Evolutionary conservation across 2,797 vertebrate genomes (phyloP), one percentile per base, ranked within the genome.

Genomic region (Acipenser transmontanus): DNA sequence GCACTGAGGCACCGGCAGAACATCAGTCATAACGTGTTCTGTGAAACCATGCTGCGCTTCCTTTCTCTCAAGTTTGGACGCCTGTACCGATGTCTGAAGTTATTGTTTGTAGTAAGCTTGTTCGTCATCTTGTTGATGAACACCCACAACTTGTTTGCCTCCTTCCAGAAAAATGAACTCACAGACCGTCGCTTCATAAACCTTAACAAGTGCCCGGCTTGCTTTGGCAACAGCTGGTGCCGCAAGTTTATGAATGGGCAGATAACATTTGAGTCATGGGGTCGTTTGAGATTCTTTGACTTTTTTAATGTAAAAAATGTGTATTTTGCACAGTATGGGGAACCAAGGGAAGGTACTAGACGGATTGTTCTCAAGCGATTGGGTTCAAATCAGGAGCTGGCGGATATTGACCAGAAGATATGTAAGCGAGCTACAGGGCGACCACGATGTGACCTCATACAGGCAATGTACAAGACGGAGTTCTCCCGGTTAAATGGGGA

Each of bases 141-240:
- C 90, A 97, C 95, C 71, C 96, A 98, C 85, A 97, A 91, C 83
- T 89, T 99, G 82, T 93, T 99, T 52, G 94, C 93, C 74, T 98
- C 96, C 76, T 95, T 98, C 87, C 96, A 98, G 90, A 95, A 96
- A 85, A 99, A 99, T 81, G 95, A 97, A 80, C 93, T 99, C 74
- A 88, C 94, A 1, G 97, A 98, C 87, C 91, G 95, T 70, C 95
- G 96, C 76, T 98, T 99, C 82, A 88, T 99, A 84, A 94, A 94
- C 88, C 95, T 99, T 84, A 96, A 99, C 91, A 98, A 98, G 91
- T 99, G 97, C 85, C 97, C 97, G 72, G 97, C 97, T 82, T 99
- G 97, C 84, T 98, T 98, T 70, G 97, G 97, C 71, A 99, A 94
- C 77, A 99, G 97, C 87, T 99, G 96, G 97, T 99, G 97, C 87